These are phyloP conservation scores for Haemorhous mexicanus DNA, from an alignment of 2,113 vertebrate genomes.

Conservation along the genomic window DNA sequence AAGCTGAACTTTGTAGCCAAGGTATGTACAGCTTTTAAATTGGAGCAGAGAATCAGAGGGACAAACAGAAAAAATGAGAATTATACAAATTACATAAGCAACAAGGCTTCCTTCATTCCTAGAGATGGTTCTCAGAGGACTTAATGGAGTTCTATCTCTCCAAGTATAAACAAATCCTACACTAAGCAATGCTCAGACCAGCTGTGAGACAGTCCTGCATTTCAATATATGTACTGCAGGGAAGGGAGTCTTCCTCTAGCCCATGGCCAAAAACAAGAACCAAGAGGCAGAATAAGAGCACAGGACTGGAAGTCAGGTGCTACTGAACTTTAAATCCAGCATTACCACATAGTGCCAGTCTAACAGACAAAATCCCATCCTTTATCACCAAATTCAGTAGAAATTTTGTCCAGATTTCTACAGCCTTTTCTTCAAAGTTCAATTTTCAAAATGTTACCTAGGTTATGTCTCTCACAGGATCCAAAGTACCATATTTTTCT, in stretches of 20 bases:
- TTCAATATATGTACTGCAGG: neutral
- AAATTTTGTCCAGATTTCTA: neutral
- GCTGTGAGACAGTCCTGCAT: neutral
- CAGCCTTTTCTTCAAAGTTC: neutral
- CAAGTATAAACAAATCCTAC: neutral
- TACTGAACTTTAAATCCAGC: neutral
- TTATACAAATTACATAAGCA: neutral
- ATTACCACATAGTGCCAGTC: neutral
- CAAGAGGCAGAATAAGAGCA: neutral
- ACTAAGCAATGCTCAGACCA: slow-evolving; percentile 1
- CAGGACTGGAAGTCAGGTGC: neutral
- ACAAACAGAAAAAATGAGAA: slow-evolving; percentile 3
- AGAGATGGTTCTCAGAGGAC: neutral
- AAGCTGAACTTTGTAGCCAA: neutral
- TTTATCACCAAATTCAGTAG: neutral
- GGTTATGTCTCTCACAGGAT: neutral
- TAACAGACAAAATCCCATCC: neutral
- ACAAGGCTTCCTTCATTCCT: neutral
- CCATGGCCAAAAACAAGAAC: neutral
- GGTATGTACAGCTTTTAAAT: neutral
- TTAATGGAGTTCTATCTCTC: neutral
- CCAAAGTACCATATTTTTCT: neutral
- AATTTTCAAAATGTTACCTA: neutral
- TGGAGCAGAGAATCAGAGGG: neutral
- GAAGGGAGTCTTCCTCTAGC: neutral